Percentiles rank a stretch among this genome's conserved stretches.
These are phyloP conservation scores for Choloepus didactylus DNA, from an alignment of 2,797 vertebrate genomes.

Conservation along the genomic window DNA sequence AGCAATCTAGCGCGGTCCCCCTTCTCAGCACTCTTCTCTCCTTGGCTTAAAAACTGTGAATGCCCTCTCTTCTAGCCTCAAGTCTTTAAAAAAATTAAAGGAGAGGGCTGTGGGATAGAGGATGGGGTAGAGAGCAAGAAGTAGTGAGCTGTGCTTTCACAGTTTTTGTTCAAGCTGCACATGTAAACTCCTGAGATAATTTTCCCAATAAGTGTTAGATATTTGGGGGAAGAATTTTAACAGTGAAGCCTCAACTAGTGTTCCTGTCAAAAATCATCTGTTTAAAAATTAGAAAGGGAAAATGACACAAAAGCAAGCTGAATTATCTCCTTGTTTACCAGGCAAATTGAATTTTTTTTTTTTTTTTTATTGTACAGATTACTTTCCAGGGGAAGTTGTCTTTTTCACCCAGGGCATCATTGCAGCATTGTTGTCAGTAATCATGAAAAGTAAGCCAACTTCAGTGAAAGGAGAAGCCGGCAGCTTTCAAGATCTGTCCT, in stretches of 20 bases:
- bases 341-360: constrained; percentile 65
- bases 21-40: neutral
- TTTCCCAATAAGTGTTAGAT: constrained; percentile 85
- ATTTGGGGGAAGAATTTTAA: constrained; percentile 84
- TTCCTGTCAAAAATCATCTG: constrained; percentile 83
- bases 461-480: neutral
- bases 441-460: neutral
- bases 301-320: constrained; percentile 71
- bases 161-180: constrained; percentile 81
- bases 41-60: constrained; percentile 44
- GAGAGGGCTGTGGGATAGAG: neutral
- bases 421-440: neutral
- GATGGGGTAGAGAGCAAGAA: constrained; percentile 18
- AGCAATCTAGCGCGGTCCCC: neutral
- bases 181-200: constrained; percentile 84
- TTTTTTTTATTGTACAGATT: constrained; percentile 75
- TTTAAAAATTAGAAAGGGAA: constrained; percentile 75
- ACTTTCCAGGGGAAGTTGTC: constrained; percentile 68
- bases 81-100: neutral
- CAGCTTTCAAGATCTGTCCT: neutral
- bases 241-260: constrained; percentile 79
- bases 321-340: constrained; percentile 76
- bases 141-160: constrained; percentile 79
- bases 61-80: neutral
- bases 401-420: neutral